Conservation (phyloP, 2,888 invertebrate genomes). For the Drosophila leonis region DNA sequence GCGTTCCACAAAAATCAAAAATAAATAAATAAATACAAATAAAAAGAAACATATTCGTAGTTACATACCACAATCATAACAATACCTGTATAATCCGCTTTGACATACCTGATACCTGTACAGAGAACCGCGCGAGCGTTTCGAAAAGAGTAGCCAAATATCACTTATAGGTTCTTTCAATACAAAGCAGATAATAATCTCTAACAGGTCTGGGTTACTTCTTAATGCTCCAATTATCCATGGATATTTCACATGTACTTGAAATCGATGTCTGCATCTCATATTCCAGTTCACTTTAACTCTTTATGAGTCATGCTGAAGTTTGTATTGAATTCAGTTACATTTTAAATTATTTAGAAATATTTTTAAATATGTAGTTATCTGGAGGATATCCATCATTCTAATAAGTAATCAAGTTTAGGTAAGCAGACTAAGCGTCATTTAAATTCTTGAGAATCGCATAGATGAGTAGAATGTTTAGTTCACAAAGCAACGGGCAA, state of each 20-base stretch:
- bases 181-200: constrained; percentile 26
- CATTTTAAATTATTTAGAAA: background rate
- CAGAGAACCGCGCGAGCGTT: constrained; percentile 4
- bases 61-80: constrained; percentile 37
- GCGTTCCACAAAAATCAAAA: background rate
- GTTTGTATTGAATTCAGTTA: too few relatives aligned
- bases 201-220: constrained; percentile 11
- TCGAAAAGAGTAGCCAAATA: constrained; percentile 27
- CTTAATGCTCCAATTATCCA: constrained; percentile 23
- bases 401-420: too few relatives aligned
- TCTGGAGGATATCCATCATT: background rate
- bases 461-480: background rate
- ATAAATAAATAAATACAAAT: background rate
- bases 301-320: background rate
- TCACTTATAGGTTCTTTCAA: constrained; percentile 8
- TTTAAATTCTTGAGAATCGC: background rate
- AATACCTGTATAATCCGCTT: constrained; percentile 48
- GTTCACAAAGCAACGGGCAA: background rate
- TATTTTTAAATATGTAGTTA: background rate
- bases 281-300: background rate
- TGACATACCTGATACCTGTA: constrained; percentile 29
- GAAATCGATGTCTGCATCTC: constrained; percentile 1
- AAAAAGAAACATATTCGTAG: constrained; percentile 20
- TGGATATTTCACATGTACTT: background rate
- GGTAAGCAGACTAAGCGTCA: background rate